Conservation (phyloP, 2,113 vertebrate genomes). For the Anser cygnoides region DNA sequence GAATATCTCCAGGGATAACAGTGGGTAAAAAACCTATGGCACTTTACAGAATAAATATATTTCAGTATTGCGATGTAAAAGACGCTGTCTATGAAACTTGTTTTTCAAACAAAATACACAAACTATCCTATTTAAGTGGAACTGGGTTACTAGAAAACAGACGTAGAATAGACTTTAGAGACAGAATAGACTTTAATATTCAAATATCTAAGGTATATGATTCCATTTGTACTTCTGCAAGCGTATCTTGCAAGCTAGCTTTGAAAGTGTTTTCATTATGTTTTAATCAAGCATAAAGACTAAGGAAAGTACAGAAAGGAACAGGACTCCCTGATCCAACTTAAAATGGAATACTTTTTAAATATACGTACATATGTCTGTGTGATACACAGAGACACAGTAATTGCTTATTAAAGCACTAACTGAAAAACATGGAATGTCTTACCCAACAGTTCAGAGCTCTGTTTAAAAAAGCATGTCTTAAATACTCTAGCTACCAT, state of each 20-base stretch:
- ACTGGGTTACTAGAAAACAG: not conserved
- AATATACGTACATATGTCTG: not conserved
- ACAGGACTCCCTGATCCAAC: not conserved
- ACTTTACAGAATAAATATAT: not conserved
- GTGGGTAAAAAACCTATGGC: not conserved
- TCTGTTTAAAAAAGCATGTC: not conserved
- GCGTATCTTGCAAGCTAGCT: not conserved
- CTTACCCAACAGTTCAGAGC: not conserved
- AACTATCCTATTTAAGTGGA: not conserved
- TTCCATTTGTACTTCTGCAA: not conserved
- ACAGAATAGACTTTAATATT: not conserved
- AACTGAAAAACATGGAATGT: not conserved
- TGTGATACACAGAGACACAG: not conserved
- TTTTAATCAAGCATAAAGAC: not conserved
- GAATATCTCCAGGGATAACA: not conserved
- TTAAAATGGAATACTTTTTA: not conserved
- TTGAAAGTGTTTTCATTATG: not conserved
- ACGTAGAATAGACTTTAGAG: not conserved
- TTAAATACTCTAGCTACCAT: not conserved
- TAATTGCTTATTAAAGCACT: not conserved
- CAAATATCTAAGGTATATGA: not conserved
- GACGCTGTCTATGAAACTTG: not conserved
- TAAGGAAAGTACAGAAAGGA: not conserved
- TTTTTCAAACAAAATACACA: not conserved
- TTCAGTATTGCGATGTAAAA: not conserved